Percentiles rank a stretch among this genome's conserved stretches.
Evolutionary conservation across 2,888 invertebrate species (phyloP).

Genomic region (Andrena dorsata): DNA sequence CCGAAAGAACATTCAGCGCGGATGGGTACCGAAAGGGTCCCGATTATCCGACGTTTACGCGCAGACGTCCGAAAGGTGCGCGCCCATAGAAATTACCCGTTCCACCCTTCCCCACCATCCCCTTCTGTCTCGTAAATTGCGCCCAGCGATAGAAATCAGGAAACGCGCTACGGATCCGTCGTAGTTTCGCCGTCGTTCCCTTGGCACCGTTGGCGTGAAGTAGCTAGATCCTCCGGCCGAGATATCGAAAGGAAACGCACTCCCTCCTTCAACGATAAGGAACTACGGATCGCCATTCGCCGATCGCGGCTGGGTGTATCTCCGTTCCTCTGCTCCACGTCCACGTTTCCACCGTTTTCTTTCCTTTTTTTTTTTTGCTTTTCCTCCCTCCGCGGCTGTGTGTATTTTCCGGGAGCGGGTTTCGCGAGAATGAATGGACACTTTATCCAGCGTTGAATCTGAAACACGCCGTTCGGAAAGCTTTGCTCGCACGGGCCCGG

Average conservation of each 20-base stretch:
- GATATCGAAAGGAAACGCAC: constrained; percentile 72
- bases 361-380: not conserved
- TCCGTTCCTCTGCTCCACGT: not conserved
- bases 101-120: constrained; percentile 57
- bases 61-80: constrained; percentile 16
- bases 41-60: constrained; percentile 38
- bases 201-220: constrained; percentile 42
- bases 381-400: constrained; percentile 9
- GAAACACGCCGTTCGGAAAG: constrained; percentile 76
- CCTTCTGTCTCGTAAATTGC: constrained; percentile 69
- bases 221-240: constrained; percentile 54
- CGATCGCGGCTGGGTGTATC: constrained; percentile 51
- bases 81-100: constrained; percentile 66
- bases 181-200: constrained; percentile 45
- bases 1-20: constrained; percentile 12
- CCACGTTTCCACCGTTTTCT: not conserved
- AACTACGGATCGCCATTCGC: constrained; percentile 60
- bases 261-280: constrained; percentile 49
- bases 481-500: constrained; percentile 70
- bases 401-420: constrained; percentile 72
- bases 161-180: constrained; percentile 62
- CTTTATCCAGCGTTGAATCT: constrained; percentile 77
- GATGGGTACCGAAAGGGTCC: not conserved
- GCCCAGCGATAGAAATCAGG: constrained; percentile 70
- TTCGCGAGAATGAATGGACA: constrained; percentile 79